Percentiles rank a stretch among this genome's conserved stretches.
phyloP scores from a whole-genome alignment of 2,888 invertebrate genomes.

The Stictocephala bisonia region DNA sequence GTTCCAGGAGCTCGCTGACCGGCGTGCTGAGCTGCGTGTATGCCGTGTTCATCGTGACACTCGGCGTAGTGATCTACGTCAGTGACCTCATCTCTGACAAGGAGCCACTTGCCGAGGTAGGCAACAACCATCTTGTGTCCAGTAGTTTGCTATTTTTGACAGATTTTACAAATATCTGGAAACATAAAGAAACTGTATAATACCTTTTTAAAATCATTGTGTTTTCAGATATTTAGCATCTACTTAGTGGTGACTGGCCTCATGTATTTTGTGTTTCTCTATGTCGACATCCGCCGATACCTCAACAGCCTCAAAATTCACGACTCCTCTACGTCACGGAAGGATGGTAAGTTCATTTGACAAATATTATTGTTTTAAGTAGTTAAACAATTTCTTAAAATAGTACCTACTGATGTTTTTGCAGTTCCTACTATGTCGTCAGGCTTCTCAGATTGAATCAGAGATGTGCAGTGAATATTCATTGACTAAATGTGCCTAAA shows the following conservation, averaged over 20 bases:
- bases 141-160: too few relatives aligned
- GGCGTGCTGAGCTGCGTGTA: slow-evolving; percentile 75
- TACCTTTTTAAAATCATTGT: neutral
- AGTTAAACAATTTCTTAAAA: too few relatives aligned
- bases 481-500: too few relatives aligned
- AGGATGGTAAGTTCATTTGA: slow-evolving; percentile 49
- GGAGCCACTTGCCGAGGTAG: slow-evolving; percentile 69
- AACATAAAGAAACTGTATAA: neutral
- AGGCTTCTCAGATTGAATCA: too few relatives aligned
- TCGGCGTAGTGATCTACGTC: slow-evolving; percentile 74
- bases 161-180: neutral
- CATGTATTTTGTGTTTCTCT: slow-evolving; percentile 71
- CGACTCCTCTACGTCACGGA: slow-evolving; percentile 46
- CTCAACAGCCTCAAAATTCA: slow-evolving; percentile 62
- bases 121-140: too few relatives aligned
- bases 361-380: too few relatives aligned
- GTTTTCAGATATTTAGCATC: slow-evolving; percentile 73
- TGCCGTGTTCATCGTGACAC: slow-evolving; percentile 74
- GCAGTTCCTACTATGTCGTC: too few relatives aligned
- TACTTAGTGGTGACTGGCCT: slow-evolving; percentile 71
- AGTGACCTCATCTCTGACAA: slow-evolving; percentile 69
- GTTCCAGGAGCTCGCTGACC: slow-evolving; percentile 71
- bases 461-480: too few relatives aligned
- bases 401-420: too few relatives aligned
- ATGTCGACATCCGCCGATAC: slow-evolving; percentile 73